phyloP scores from a whole-genome alignment of 2,113 vertebrate species.

The Platichthys flesus region DNA sequence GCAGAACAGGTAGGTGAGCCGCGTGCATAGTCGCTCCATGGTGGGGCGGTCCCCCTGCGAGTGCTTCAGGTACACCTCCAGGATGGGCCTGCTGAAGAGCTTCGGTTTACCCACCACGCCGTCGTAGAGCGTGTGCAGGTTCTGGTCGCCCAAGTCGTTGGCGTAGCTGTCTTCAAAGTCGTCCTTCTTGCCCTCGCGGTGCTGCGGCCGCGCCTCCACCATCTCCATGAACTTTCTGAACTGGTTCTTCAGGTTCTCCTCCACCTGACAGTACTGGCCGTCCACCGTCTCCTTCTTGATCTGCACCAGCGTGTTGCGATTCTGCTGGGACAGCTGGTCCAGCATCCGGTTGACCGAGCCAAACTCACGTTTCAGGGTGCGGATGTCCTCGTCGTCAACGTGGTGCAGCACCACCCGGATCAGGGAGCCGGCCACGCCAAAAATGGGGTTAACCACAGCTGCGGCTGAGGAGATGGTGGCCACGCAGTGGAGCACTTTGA shows the following conservation, averaged over 20 bases:
- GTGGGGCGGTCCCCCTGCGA: constrained; percentile 70
- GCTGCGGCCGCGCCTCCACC: constrained; percentile 72
- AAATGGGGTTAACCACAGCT: constrained; percentile 83
- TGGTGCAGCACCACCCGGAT: constrained; percentile 84
- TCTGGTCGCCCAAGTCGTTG: constrained; percentile 81
- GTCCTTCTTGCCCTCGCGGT: constrained; percentile 65
- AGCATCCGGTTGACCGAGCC: constrained; percentile 72
- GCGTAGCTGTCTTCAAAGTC: constrained; percentile 78
- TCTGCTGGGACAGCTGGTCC: constrained; percentile 78
- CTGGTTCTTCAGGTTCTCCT: constrained; percentile 83
- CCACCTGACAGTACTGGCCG: constrained; percentile 79
- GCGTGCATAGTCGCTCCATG: constrained; percentile 83
- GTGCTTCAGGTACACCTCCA: constrained; percentile 82
- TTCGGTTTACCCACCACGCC: constrained; percentile 82
- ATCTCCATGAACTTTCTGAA: constrained; percentile 84
- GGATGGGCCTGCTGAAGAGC: constrained; percentile 83
- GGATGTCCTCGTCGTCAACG: constrained; percentile 83
- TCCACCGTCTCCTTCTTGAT: constrained; percentile 83
- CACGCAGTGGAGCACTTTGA: constrained; percentile 81
- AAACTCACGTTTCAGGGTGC: constrained; percentile 80
- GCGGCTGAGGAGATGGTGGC: constrained; percentile 83
- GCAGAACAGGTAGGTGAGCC: constrained; percentile 85
- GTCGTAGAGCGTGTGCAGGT: constrained; percentile 85
- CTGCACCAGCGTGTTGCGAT: constrained; percentile 71
- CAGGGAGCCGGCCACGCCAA: constrained; percentile 82